A percentile compares a stretch with the other conserved stretches of the same genome.
Conservation (phyloP, 2,888 invertebrate species). For the Balanococcus diminutus region DNA sequence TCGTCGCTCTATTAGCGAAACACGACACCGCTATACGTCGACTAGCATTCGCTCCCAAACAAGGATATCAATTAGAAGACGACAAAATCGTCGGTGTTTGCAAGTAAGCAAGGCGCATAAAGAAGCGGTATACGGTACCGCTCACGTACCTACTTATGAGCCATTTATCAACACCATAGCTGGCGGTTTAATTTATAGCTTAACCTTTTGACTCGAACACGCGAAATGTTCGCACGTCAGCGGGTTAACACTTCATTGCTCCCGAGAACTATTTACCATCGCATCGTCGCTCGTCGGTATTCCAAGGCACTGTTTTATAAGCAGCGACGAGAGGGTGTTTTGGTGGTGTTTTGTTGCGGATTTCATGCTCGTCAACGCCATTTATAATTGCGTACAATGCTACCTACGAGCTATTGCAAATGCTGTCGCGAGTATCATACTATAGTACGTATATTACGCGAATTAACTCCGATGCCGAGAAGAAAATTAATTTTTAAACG, state of each 20-base stretch:
- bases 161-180: neutral
- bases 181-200: slow-evolving; percentile 24
- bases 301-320: neutral
- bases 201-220: slow-evolving; percentile 25
- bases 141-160: neutral
- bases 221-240: slow-evolving; percentile 26
- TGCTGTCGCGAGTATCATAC: too few relatives aligned
- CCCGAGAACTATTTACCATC: neutral
- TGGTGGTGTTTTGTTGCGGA: neutral
- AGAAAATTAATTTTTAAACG: slow-evolving; percentile 26
- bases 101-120: neutral
- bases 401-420: neutral
- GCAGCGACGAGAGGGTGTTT: neutral
- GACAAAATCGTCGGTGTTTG: neutral
- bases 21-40: neutral
- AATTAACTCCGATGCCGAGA: too few relatives aligned
- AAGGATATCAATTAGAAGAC: neutral
- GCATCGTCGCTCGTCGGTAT: too few relatives aligned
- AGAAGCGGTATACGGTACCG: neutral
- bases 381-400: neutral
- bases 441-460: too few relatives aligned
- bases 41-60: neutral
- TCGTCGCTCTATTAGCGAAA: neutral
- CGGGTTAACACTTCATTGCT: slow-evolving; percentile 21
- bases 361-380: neutral